Percentiles rank a stretch among this genome's conserved stretches.
phyloP scores from a whole-genome alignment of 2,797 vertebrate genomes.

The Acanthopagrus latus region DNA sequence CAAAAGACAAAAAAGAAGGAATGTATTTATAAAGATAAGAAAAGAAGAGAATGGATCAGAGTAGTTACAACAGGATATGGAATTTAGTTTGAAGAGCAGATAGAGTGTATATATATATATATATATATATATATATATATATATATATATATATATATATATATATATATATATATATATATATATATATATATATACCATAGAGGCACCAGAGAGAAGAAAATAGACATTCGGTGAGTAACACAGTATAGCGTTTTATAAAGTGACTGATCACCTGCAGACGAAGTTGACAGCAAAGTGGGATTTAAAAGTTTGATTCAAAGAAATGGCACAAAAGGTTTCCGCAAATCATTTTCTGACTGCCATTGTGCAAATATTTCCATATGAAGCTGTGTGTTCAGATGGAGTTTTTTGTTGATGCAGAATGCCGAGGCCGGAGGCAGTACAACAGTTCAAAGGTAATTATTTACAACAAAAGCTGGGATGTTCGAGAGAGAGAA shows the following conservation, averaged over 20 bases:
- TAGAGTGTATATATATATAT: neutral
- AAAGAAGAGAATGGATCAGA: neutral
- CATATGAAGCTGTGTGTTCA: neutral
- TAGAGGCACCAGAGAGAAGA: neutral
- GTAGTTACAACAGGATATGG: neutral
- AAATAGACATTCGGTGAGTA: neutral
- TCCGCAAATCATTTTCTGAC: neutral
- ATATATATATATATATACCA: neutral
- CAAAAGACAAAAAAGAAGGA: neutral
- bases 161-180: too few relatives aligned
- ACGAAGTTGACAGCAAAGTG: neutral
- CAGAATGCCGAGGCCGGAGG: too few relatives aligned
- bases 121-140: too few relatives aligned
- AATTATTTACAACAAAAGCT: too few relatives aligned
- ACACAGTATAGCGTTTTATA: neutral
- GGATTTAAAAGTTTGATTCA: conserved; percentile 4
- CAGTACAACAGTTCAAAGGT: too few relatives aligned
- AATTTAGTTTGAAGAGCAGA: neutral
- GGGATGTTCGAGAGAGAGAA: too few relatives aligned
- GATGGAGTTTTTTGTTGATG: too few relatives aligned
- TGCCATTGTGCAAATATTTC: conserved; percentile 10
- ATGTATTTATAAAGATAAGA: neutral
- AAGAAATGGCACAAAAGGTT: neutral
- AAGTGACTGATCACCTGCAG: neutral
- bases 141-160: too few relatives aligned